phyloP scores from a whole-genome alignment of 2,113 vertebrate species.

The Cyphomyrus plagiostoma region DNA sequence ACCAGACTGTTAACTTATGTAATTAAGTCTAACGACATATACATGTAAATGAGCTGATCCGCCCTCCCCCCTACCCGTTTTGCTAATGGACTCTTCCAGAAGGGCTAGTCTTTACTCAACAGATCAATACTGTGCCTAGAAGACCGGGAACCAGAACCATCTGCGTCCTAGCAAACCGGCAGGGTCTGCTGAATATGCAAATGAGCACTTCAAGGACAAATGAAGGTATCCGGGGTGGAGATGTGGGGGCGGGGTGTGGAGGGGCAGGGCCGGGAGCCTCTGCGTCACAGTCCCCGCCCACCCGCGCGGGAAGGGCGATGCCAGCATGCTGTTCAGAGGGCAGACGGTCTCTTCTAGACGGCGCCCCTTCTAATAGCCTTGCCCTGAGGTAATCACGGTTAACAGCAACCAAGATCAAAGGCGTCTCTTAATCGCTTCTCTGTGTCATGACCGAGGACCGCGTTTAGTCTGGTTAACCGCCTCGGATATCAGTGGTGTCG shows the following conservation, averaged over 20 bases:
- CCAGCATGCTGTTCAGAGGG: not conserved
- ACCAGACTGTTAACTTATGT: not conserved
- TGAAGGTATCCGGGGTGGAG: not conserved
- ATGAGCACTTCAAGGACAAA: not conserved
- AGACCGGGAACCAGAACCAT: not conserved
- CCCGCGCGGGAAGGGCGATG: not conserved
- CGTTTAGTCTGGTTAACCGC: not conserved
- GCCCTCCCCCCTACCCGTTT: not conserved
- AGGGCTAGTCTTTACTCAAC: not conserved
- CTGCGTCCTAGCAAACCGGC: conserved; percentile 5
- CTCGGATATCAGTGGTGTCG: not conserved
- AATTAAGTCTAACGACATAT: not conserved
- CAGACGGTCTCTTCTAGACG: not conserved
- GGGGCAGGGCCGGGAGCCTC: not conserved
- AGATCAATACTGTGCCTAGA: not conserved
- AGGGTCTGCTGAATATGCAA: conserved; percentile 14
- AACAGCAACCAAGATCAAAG: conserved; percentile 3
- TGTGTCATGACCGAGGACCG: not conserved
- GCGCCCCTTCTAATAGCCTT: not conserved
- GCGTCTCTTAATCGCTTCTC: not conserved
- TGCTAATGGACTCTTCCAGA: not conserved
- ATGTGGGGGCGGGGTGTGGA: not conserved
- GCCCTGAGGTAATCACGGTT: not conserved
- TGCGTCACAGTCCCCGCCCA: not conserved
- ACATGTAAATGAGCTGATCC: not conserved